Evolutionary conservation across 2,888 invertebrate genomes (phyloP), one percentile per base, ranked within the genome.

Genomic region (Euzetes globulus): DNA sequence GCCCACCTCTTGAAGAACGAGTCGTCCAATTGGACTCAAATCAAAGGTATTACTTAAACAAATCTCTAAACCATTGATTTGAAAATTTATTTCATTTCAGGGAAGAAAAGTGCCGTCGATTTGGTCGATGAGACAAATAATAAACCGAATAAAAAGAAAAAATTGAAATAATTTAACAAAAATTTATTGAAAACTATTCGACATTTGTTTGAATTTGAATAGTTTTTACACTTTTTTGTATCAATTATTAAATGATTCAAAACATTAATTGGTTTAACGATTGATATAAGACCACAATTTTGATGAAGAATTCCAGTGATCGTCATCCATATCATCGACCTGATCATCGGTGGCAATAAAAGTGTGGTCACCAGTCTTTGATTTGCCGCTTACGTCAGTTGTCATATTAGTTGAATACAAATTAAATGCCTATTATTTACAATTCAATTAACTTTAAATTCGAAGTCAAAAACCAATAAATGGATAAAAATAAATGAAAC

Each of bases 311-410:
- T 55, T 47, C 52, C 52, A 71, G 2, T 27, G 17, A 27, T 71
- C 19, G 29, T 47, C 47, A 45, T 71, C 70, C 5, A 33, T 19
- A 9, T n/a, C 37, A 71, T 80, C 81, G 5, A 81, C 81, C 15
- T 80, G 81, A 72, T 81, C 81, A 72, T 81, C 81, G n/a, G 81
- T 81, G 29, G 80, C 78, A 13, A 81, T 79, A 72, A 80, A 81
- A 65, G 77, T 78, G 45, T 81, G 81, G 70, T 81, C 82, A 77
- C 82, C 82, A 41, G 19, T 78, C 79, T 65, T 19, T 72, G 47
- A 47, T 55, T 58, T 72, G 37, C 11, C 22, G 15, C 17, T 45
- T 45, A 7, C 11, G 29, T 70, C 25, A 27, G 25, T 22, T 17
- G 9, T 25, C 1, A 63, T 37, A 72, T 55, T n/a, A n/a, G n/a